These are phyloP conservation scores for Fragariocoptes setiger DNA, from an alignment of 1,140 invertebrate species.

Conservation along the genomic window DNA sequence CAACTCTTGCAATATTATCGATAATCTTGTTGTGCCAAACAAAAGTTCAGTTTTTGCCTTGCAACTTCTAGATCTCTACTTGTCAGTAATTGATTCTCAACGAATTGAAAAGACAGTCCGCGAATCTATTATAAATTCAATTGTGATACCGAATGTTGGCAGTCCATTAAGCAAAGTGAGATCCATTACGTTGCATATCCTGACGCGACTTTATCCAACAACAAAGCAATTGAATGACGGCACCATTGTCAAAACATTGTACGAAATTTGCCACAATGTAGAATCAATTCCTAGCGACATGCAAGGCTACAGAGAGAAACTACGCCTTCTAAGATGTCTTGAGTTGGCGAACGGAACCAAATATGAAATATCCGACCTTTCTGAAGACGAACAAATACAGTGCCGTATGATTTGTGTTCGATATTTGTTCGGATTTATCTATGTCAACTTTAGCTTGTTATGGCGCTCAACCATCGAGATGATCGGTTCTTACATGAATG, in stretches of 20 bases:
- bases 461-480: constrained; percentile 49
- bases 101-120: not conserved
- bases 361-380: constrained; percentile 10
- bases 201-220: constrained; percentile 28
- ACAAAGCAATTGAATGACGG: constrained; percentile 17
- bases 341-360: constrained; percentile 17
- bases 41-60: too few species aligned
- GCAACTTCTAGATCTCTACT: too few species aligned
- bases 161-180: constrained; percentile 23
- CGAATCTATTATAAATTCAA: not conserved
- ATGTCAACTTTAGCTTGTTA: constrained; percentile 50
- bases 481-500: not conserved
- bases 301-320: constrained; percentile 38
- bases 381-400: not conserved
- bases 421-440: constrained; percentile 45
- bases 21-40: too few species aligned
- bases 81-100: too few species aligned
- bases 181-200: constrained; percentile 30
- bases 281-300: constrained; percentile 32
- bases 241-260: constrained; percentile 18
- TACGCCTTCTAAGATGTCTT: constrained; percentile 36
- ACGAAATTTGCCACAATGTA: constrained; percentile 30
- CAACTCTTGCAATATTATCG: too few species aligned
- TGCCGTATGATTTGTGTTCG: constrained; percentile 23
- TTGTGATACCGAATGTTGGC: too few species aligned